These are phyloP conservation scores for Ophraella communa DNA, from an alignment of 2,888 invertebrate genomes.

Conservation along the genomic window DNA sequence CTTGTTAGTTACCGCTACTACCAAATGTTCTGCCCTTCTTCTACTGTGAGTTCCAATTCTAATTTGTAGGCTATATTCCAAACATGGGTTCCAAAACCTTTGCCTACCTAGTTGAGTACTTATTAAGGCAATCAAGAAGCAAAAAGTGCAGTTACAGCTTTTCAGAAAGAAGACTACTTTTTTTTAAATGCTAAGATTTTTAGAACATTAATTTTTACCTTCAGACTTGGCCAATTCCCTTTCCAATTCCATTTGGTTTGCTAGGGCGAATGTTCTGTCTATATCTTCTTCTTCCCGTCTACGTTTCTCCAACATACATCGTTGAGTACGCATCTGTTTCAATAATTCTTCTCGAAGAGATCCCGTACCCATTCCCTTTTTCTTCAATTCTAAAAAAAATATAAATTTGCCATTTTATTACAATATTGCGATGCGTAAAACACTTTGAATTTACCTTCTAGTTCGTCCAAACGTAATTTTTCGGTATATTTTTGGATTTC, in stretches of 20 bases:
- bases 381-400: constrained; percentile 35
- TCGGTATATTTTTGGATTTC: constrained; percentile 50
- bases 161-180: too few relatives aligned
- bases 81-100: too few relatives aligned
- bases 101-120: too few relatives aligned
- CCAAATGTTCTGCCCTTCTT: too few relatives aligned
- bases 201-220: constrained; percentile 1
- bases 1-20: too few relatives aligned
- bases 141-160: neutral
- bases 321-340: constrained; percentile 52
- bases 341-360: constrained; percentile 48
- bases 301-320: constrained; percentile 47
- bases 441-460: constrained; percentile 49
- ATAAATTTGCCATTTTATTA: too few relatives aligned
- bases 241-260: constrained; percentile 51
- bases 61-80: too few relatives aligned
- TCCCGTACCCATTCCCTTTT: constrained; percentile 46
- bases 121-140: too few relatives aligned
- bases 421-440: neutral
- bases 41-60: too few relatives aligned
- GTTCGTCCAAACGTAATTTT: constrained; percentile 50
- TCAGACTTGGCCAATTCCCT: constrained; percentile 43
- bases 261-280: constrained; percentile 49
- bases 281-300: constrained; percentile 53
- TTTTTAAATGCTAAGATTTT: too few relatives aligned